Conservation (phyloP, 2,113 vertebrate genomes). For the Laticauda laticaudata region DNA sequence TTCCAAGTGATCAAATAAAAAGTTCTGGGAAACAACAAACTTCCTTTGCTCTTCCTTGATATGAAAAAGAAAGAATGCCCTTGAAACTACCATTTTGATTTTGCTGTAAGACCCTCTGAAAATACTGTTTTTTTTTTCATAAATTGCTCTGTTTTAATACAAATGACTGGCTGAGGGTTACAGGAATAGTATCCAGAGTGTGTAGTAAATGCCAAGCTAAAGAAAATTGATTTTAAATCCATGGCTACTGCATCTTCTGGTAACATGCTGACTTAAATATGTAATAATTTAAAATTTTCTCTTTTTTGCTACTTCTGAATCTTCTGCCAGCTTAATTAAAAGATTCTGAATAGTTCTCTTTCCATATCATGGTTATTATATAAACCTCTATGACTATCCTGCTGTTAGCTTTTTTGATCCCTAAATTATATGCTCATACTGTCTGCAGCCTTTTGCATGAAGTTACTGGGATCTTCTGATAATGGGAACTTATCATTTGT, state of each 20-base stretch:
- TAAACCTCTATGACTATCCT: background rate
- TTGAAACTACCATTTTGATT: background rate
- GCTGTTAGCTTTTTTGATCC: background rate
- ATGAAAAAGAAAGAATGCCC: background rate
- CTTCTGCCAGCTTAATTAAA: background rate
- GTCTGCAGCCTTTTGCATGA: background rate
- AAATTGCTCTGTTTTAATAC: background rate
- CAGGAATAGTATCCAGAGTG: background rate
- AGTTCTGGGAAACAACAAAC: background rate
- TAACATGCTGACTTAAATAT: background rate
- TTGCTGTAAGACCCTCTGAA: background rate
- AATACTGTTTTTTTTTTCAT: too few relatives aligned
- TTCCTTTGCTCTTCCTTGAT: background rate
- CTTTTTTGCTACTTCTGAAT: background rate
- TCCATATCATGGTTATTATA: background rate
- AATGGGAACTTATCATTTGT: background rate
- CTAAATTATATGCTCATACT: background rate
- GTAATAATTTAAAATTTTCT: background rate
- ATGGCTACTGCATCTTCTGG: background rate
- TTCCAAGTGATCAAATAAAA: background rate
- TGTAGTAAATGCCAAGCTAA: background rate
- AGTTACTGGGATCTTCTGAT: background rate
- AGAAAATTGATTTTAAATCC: background rate
- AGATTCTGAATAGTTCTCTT: background rate
- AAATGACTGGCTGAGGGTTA: too few relatives aligned